Percentiles rank a stretch among this genome's conserved stretches.
phyloP scores from a whole-genome alignment of 2,797 vertebrate species.

The Falco rusticolus region DNA sequence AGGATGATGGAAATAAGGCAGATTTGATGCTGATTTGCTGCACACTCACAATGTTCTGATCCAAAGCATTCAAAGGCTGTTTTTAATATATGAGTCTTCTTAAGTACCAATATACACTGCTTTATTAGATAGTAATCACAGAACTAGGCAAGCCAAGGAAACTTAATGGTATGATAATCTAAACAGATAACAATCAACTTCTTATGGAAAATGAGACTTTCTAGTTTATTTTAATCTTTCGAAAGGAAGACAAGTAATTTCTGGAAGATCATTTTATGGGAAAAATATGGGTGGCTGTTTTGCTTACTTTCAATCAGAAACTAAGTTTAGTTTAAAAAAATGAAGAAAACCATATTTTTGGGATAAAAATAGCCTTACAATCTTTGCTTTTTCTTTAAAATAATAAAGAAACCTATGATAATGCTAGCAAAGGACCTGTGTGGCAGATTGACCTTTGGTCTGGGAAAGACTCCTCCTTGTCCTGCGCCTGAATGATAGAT shows the following conservation, averaged over 20 bases:
- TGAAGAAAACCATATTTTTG: accelerated
- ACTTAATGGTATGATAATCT: neutral
- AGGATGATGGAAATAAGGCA: neutral
- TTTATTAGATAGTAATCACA: neutral
- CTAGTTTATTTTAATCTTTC: neutral
- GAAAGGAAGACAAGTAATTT: neutral
- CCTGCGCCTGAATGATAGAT: neutral
- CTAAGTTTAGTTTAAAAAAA: neutral
- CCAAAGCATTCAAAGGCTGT: neutral
- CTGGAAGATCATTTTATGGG: neutral
- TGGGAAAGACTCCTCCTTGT: neutral
- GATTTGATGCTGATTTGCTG: neutral
- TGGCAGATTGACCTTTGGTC: neutral
- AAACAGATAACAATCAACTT: neutral
- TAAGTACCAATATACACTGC: neutral
- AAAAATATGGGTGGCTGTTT: neutral
- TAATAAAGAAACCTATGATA: neutral
- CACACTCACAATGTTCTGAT: neutral
- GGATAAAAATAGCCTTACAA: accelerated
- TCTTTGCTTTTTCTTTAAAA: neutral
- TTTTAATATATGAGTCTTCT: neutral
- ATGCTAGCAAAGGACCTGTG: neutral
- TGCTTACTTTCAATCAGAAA: neutral
- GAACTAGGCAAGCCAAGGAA: neutral
- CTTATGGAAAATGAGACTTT: neutral